These are phyloP conservation scores for Heliconius aoede DNA, from an alignment of 2,888 invertebrate species.

Conservation along the genomic window DNA sequence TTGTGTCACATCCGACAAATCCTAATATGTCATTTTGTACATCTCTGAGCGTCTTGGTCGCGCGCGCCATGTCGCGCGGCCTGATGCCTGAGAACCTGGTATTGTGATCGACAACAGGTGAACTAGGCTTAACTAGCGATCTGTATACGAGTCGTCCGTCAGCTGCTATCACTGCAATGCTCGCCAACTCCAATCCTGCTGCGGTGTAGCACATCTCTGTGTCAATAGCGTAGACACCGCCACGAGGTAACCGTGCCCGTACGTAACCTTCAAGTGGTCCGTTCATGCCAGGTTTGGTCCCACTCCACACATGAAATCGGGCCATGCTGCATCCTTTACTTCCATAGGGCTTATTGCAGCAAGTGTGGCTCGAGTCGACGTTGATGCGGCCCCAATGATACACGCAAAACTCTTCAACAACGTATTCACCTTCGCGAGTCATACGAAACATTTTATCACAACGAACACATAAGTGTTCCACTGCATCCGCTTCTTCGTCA, in stretches of 20 bases:
- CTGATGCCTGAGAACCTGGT: slow-evolving; percentile 97
- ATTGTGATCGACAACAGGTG: slow-evolving; percentile 95
- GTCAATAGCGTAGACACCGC: slow-evolving; percentile 92
- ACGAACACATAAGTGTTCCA: slow-evolving; percentile 87
- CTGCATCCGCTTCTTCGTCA: slow-evolving; percentile 82
- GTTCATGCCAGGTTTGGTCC: slow-evolving; percentile 87
- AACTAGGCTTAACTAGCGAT: slow-evolving; percentile 91
- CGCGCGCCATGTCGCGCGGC: slow-evolving; percentile 82
- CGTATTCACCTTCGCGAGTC: slow-evolving; percentile 87
- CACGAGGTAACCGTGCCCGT: slow-evolving; percentile 80
- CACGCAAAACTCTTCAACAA: slow-evolving; percentile 88
- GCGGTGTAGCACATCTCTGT: slow-evolving; percentile 99
- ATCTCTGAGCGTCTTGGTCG: slow-evolving; percentile 88
- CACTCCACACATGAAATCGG: slow-evolving; percentile 90
- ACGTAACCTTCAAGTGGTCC: slow-evolving; percentile 89
- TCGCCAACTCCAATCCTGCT: slow-evolving; percentile 92
- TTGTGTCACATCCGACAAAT: slow-evolving; percentile 91
- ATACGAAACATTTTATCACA: slow-evolving; percentile 89
- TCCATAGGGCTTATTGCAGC: slow-evolving; percentile 83
- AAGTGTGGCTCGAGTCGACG: slow-evolving; percentile 83
- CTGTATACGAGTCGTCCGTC: slow-evolving; percentile 92
- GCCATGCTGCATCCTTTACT: slow-evolving; percentile 86
- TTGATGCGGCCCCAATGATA: slow-evolving; percentile 96
- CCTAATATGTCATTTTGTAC: slow-evolving; percentile 94
- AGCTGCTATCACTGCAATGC: slow-evolving; percentile 91